Conservation (phyloP, 2,113 vertebrate genomes). For the Solenodon paradoxus region DNA sequence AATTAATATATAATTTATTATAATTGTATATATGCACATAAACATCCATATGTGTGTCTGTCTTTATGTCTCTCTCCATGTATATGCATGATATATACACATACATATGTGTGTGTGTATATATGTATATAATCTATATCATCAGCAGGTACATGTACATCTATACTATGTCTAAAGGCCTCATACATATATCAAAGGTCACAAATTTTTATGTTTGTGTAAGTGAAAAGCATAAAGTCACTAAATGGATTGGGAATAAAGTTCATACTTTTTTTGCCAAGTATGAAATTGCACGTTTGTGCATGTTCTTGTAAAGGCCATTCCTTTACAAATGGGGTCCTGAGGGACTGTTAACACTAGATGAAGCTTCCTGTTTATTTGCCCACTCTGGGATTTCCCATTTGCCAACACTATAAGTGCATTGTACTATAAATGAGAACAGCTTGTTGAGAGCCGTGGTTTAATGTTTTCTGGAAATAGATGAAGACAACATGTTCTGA, state of each 20-base stretch:
- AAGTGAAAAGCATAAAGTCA: neutral
- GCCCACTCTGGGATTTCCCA: neutral
- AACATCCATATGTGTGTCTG: neutral
- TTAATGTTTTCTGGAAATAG: conserved; percentile 31
- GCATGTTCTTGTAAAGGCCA: neutral
- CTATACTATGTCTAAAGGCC: too few species aligned
- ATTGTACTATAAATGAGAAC: conserved; percentile 27
- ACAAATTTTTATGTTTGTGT: neutral
- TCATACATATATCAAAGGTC: too few species aligned
- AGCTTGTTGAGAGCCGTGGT: conserved; percentile 15
- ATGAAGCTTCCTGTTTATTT: conserved; percentile 4
- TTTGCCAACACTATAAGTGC: neutral
- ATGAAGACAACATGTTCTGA: neutral
- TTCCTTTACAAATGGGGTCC: neutral
- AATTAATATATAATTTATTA: too few species aligned
- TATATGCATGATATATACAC: neutral
- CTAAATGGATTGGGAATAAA: neutral
- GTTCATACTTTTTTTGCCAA: neutral
- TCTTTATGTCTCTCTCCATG: too few species aligned
- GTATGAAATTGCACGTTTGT: rapidly evolving
- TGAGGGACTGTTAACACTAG: neutral
- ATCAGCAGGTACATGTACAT: too few species aligned
- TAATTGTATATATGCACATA: rapidly evolving
- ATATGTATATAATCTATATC: neutral
- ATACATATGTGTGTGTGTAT: too few species aligned